These are phyloP conservation scores for Encarsia formosa DNA, from an alignment of 2,888 invertebrate species.

Conservation along the genomic window DNA sequence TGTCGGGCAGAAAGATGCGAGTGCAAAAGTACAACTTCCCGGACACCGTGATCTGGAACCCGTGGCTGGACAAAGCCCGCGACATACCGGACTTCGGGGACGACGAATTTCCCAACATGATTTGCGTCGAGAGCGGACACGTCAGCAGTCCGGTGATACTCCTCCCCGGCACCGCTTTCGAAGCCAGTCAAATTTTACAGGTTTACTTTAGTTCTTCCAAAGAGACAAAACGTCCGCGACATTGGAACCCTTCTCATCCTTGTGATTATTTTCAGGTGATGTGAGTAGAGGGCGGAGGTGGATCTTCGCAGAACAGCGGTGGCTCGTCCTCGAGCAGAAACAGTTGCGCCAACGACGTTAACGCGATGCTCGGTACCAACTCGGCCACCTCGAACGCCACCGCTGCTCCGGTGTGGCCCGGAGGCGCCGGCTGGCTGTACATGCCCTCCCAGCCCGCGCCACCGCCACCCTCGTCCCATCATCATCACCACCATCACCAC, in stretches of 20 bases:
- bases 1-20: slow-evolving; percentile 86
- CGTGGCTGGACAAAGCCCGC: slow-evolving; percentile 89
- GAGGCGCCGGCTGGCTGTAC: slow-evolving; percentile 37
- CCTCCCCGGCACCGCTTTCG: slow-evolving; percentile 85
- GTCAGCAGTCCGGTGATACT: slow-evolving; percentile 84
- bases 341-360: not conserved
- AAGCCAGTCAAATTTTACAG: slow-evolving; percentile 86
- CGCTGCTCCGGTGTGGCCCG: slow-evolving; percentile 40
- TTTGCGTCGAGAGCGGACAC: slow-evolving; percentile 92
- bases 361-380: not conserved
- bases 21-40: slow-evolving; percentile 93
- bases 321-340: slow-evolving; percentile 26
- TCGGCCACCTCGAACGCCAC: slow-evolving; percentile 13
- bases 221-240: too few species aligned
- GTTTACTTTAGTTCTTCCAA: too few species aligned
- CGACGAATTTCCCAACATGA: slow-evolving; percentile 94
- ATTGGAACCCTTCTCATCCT: too few species aligned
- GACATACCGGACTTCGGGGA: slow-evolving; percentile 94
- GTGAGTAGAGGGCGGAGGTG: slow-evolving; percentile 53
- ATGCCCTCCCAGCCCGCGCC: not conserved
- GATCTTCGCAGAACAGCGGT: slow-evolving; percentile 38
- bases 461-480: slow-evolving; percentile 32
- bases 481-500: slow-evolving; percentile 10
- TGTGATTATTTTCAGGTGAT: slow-evolving; percentile 62
- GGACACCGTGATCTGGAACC: slow-evolving; percentile 96